Percentiles rank a stretch among this genome's conserved stretches.
Conservation (phyloP, 2,888 invertebrate genomes). For the Griposia aprilina region DNA sequence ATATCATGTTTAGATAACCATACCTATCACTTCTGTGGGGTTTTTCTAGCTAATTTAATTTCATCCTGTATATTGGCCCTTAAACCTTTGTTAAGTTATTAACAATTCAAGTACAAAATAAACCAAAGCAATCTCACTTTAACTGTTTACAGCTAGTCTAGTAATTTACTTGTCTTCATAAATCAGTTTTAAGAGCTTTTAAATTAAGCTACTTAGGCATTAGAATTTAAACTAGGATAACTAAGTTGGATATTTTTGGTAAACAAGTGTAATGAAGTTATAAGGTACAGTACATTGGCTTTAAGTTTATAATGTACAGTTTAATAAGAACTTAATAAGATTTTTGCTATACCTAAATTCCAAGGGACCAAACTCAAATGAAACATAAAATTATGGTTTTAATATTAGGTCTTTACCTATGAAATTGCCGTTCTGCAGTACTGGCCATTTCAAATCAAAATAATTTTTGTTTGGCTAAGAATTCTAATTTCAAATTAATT, state of each 20-base stretch:
- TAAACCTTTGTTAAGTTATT: neutral
- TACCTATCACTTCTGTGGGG: neutral
- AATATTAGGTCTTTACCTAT: no score
- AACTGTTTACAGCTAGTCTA: neutral
- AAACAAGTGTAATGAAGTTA: constrained; percentile 3
- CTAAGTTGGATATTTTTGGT: neutral
- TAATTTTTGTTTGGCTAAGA: no score
- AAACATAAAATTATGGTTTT: neutral
- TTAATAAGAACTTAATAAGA: neutral
- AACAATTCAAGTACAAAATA: neutral
- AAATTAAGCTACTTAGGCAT: neutral
- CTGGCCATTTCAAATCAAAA: no score
- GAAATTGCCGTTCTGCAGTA: no score
- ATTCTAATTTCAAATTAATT: no score
- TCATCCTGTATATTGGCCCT: neutral
- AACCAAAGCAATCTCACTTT: neutral
- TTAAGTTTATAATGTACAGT: neutral
- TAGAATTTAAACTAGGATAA: neutral
- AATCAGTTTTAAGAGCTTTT: neutral
- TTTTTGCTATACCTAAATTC: neutral
- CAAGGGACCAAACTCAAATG: neutral
- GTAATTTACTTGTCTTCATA: neutral
- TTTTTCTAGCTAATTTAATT: neutral
- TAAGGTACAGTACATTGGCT: neutral
- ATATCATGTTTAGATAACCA: no score